These are phyloP conservation scores for Liparis tanakae DNA, from an alignment of 2,797 vertebrate genomes.

Conservation along the genomic window DNA sequence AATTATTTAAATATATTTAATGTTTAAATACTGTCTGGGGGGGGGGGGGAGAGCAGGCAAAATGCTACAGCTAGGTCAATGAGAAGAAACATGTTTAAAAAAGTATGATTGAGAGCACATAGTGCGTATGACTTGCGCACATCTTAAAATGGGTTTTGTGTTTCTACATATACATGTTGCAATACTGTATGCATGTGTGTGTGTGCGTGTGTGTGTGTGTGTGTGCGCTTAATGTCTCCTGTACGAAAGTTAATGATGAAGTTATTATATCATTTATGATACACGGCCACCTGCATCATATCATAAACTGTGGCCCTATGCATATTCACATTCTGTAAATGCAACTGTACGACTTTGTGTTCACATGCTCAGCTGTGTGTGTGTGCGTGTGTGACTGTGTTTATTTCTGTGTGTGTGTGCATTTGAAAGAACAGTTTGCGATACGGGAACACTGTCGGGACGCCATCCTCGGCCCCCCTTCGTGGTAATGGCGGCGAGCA, in stretches of 20 bases:
- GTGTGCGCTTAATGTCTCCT: slow-evolving; percentile 52
- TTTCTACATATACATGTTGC: slow-evolving; percentile 50
- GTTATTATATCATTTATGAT: slow-evolving; percentile 67
- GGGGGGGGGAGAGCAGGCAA: slow-evolving; percentile 77
- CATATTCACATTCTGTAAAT: slow-evolving; percentile 64
- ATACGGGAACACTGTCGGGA: slow-evolving; percentile 54
- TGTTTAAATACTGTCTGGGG: slow-evolving; percentile 80
- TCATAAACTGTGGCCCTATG: slow-evolving; percentile 60
- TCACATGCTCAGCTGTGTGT: slow-evolving; percentile 62
- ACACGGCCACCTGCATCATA: slow-evolving; percentile 64
- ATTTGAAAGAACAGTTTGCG: slow-evolving; percentile 46
- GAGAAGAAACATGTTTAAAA: slow-evolving; percentile 71
- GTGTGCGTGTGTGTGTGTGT: slow-evolving; percentile 36
- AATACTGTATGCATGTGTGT: slow-evolving; percentile 37
- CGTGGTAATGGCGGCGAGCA: slow-evolving; percentile 32
- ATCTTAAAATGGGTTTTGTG: slow-evolving; percentile 53
- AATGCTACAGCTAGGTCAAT: slow-evolving; percentile 81
- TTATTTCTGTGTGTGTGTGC: slow-evolving; percentile 38
- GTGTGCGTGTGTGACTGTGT: slow-evolving; percentile 41
- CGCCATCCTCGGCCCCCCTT: slow-evolving; percentile 37
- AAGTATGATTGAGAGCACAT: slow-evolving; percentile 64
- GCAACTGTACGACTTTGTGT: slow-evolving; percentile 53
- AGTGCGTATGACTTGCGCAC: slow-evolving; percentile 61
- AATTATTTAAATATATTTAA: slow-evolving; percentile 81
- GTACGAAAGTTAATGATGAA: slow-evolving; percentile 63